Percentiles rank a stretch among this genome's conserved stretches.
Conservation (phyloP, 2,888 invertebrate species). For the Drosophila conformis region DNA sequence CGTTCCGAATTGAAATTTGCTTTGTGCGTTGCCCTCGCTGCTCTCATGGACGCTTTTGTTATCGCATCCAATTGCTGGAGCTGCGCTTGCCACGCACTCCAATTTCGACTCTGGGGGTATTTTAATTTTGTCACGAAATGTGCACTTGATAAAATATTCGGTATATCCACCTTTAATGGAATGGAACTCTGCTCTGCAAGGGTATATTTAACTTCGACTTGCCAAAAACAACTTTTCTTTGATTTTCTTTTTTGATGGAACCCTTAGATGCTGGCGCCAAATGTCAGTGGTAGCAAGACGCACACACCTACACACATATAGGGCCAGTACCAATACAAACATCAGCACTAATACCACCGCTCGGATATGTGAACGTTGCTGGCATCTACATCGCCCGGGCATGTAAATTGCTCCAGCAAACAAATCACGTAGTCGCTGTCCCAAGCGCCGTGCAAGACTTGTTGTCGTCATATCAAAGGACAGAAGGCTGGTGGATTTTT, state of each 20-base stretch:
- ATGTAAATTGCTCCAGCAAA: constrained; percentile 77
- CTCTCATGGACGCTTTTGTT: constrained; percentile 51
- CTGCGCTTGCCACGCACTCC: constrained; percentile 14
- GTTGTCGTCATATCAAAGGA: constrained; percentile 60
- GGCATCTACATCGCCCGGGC: constrained; percentile 41
- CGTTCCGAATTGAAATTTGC: constrained; percentile 55
- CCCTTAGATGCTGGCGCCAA: constrained; percentile 61
- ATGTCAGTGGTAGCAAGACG: constrained; percentile 59
- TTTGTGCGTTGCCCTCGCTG: constrained; percentile 20
- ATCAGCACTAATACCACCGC: constrained; percentile 1
- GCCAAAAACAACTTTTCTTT: background rate
- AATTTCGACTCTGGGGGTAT: constrained; percentile 5
- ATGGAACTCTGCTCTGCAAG: background rate
- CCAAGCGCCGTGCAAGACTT: constrained; percentile 50
- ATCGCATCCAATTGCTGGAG: constrained; percentile 40
- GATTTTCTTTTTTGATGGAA: constrained; percentile 1
- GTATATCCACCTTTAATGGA: background rate
- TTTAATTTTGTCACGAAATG: background rate
- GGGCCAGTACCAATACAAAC: constrained; percentile 10
- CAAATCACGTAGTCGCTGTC: constrained; percentile 70
- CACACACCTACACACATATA: constrained; percentile 5
- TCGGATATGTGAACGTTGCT: constrained; percentile 13
- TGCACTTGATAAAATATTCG: background rate
- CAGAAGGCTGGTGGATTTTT: constrained; percentile 67
- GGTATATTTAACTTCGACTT: background rate